A percentile compares a stretch with the other conserved stretches of the same genome.
These are phyloP conservation scores for Tromatobia lineatoria DNA, from an alignment of 2,888 invertebrate species.

Conservation along the genomic window DNA sequence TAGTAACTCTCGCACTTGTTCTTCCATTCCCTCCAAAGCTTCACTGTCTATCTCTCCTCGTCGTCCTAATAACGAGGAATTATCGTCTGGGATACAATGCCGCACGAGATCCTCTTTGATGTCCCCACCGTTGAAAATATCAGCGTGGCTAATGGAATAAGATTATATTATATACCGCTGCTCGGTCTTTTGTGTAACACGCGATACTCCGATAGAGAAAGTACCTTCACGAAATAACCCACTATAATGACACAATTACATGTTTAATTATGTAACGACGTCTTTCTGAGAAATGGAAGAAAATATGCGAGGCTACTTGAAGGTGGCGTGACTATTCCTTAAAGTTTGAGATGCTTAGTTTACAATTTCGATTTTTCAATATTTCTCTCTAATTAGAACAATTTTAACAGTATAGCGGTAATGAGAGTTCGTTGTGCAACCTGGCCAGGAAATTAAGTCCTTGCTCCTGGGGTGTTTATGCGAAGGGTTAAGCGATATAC, in stretches of 20 bases:
- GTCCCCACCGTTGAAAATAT: conserved; percentile 83
- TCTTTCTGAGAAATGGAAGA: not conserved
- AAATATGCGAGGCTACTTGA: not conserved
- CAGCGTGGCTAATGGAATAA: conserved; percentile 81
- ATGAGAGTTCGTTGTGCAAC: too few species aligned
- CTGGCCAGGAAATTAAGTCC: not conserved
- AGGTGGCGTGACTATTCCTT: not conserved
- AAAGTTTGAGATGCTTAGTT: not conserved
- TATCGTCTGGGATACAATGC: conserved; percentile 83
- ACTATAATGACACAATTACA: not conserved
- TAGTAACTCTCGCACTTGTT: conserved; percentile 59
- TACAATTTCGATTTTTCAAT: too few species aligned
- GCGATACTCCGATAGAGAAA: not conserved
- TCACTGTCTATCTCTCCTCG: conserved; percentile 59
- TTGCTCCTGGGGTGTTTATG: too few species aligned
- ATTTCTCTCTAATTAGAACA: too few species aligned
- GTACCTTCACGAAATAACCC: not conserved
- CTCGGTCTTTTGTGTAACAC: conserved; percentile 10
- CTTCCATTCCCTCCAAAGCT: conserved; percentile 30
- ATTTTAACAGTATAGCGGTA: not conserved
- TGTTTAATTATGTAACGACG: not conserved
- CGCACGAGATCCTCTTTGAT: conserved; percentile 83
- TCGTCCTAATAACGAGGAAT: conserved; percentile 85
- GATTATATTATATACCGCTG: conserved; percentile 76
- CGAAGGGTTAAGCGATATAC: not conserved